Conservation (phyloP, 1,140 invertebrate species). For the Streblospio benedicti region DNA sequence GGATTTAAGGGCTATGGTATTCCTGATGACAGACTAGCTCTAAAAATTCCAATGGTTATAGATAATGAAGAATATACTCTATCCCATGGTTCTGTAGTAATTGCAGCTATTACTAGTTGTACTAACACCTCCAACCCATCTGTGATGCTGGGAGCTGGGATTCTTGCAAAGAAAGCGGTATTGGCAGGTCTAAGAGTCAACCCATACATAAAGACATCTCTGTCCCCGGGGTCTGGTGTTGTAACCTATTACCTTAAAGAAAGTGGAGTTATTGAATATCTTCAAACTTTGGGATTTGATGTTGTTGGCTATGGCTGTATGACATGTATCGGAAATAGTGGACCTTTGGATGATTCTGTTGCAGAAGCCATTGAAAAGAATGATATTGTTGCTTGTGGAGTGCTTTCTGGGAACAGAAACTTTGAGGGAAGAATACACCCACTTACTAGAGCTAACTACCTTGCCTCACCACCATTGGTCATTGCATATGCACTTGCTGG, state of each 20-base stretch:
- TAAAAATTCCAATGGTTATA: conserved; percentile 66
- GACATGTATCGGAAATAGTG: conserved; percentile 98
- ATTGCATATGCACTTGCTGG: conserved; percentile 95
- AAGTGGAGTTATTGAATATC: conserved; percentile 74
- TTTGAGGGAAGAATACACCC: conserved; percentile 97
- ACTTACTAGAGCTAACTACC: conserved; percentile 88
- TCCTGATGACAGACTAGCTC: conserved; percentile 57
- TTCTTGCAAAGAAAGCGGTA: conserved; percentile 90
- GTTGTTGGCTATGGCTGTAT: conserved; percentile 95
- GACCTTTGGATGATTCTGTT: conserved; percentile 82
- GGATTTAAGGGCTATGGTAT: conserved; percentile 93
- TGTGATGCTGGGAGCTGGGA: conserved; percentile 90
- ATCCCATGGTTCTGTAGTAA: conserved; percentile 86
- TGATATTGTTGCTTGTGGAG: conserved; percentile 85
- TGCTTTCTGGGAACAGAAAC: conserved; percentile 92
- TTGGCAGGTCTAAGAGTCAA: conserved; percentile 76
- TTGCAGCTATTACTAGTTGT: conserved; percentile 94
- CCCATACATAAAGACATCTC: conserved; percentile 90
- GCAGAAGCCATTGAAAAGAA: conserved; percentile 82
- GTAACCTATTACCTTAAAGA: conserved; percentile 91
- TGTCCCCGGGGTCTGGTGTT: conserved; percentile 93
- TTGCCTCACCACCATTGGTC: conserved; percentile 88
- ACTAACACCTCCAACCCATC: conserved; percentile 97
- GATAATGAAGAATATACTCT: conserved; percentile 75
- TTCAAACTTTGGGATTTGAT: conserved; percentile 83